Percentiles rank a stretch among this genome's conserved stretches.
phyloP scores from a whole-genome alignment of 2,888 invertebrate species.

The Rugalucina vietnamica region DNA sequence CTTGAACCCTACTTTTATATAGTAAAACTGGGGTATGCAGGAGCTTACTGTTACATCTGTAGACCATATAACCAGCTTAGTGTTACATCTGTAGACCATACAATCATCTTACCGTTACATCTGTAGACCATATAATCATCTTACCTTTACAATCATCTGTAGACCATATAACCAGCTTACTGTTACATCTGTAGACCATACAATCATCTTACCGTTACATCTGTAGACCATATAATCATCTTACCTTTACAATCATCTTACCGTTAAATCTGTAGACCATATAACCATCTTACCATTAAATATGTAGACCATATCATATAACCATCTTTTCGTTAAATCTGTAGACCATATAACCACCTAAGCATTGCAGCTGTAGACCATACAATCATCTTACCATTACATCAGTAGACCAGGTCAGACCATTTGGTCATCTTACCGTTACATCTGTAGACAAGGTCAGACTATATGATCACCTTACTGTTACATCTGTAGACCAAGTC shows the following conservation, averaged over 20 bases:
- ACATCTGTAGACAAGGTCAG: slow-evolving; percentile 96
- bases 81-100: slow-evolving; percentile 95
- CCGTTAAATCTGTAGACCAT: slow-evolving; percentile 93
- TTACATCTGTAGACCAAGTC: slow-evolving; percentile 95
- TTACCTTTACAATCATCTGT: background rate
- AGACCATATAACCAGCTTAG: too few species aligned
- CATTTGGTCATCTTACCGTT: too few species aligned
- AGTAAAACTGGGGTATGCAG: slow-evolving; percentile 98
- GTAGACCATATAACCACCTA: slow-evolving; percentile 98
- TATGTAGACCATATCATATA: slow-evolving; percentile 96
- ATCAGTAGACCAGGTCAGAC: too few species aligned
- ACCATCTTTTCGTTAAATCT: slow-evolving; percentile 91
- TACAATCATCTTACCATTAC: too few species aligned
- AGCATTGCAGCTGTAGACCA: too few species aligned
- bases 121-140: background rate
- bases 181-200: too few species aligned
- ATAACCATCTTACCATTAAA: slow-evolving; percentile 94
- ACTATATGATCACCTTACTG: slow-evolving; percentile 95
- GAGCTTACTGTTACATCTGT: too few species aligned
- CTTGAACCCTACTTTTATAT: slow-evolving; percentile 90
- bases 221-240: too few species aligned
- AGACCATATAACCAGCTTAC: background rate
- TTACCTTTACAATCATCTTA: slow-evolving; percentile 90
- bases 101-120: too few species aligned
- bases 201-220: too few species aligned